These are phyloP conservation scores for Parthenolecanium corni DNA, from an alignment of 2,888 invertebrate species.

Conservation along the genomic window DNA sequence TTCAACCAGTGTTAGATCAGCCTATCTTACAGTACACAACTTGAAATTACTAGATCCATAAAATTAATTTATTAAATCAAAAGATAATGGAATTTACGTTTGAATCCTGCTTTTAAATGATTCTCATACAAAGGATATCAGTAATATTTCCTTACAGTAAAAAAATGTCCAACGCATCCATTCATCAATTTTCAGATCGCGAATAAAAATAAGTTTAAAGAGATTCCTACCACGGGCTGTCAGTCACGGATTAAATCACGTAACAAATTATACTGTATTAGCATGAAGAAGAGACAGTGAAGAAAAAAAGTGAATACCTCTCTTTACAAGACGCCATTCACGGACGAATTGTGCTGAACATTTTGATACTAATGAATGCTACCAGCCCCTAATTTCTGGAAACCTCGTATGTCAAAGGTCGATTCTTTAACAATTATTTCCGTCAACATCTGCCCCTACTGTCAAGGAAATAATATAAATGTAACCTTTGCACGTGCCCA, in stretches of 20 bases:
- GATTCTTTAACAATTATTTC: conserved; percentile 20
- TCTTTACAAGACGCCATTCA: conserved; percentile 6
- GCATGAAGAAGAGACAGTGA: background rate
- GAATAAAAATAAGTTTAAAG: no score
- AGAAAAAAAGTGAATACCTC: background rate
- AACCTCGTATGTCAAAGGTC: conserved; percentile 11
- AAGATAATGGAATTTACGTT: no score
- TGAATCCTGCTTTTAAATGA: no score
- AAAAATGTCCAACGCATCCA: no score
- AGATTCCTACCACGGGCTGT: conserved; percentile 4
- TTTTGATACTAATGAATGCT: conserved; percentile 17
- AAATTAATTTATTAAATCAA: no score
- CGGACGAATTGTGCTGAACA: conserved; percentile 7
- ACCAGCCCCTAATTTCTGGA: conserved; percentile 16
- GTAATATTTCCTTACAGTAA: no score
- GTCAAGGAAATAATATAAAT: conserved; percentile 14
- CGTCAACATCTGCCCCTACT: conserved; percentile 20
- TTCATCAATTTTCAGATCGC: no score
- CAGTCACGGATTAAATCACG: conserved; percentile 21
- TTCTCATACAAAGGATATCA: no score
- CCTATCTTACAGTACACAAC: no score
- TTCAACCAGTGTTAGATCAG: no score
- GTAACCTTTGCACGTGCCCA: conserved; percentile 25
- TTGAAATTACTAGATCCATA: no score
- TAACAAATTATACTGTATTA: conserved; percentile 22